These are phyloP conservation scores for Onchidella celtica DNA, from an alignment of 2,888 invertebrate genomes.

Conservation along the genomic window DNA sequence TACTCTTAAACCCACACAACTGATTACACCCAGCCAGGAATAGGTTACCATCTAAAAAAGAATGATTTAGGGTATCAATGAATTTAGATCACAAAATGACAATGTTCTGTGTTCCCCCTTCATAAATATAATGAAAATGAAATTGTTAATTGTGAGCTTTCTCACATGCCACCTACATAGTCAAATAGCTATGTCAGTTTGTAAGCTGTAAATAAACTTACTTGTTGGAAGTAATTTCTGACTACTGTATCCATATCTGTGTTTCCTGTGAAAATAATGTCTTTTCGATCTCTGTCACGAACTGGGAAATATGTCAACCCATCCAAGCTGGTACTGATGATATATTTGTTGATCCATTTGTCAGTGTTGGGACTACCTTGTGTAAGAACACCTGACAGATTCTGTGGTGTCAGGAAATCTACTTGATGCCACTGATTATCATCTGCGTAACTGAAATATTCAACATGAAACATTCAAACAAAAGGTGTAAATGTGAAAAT, in stretches of 20 bases:
- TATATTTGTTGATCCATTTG: slow-evolving; percentile 65
- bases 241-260: slow-evolving; percentile 51
- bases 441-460: slow-evolving; percentile 50
- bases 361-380: no score
- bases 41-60: no score
- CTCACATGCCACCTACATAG: slow-evolving; percentile 13
- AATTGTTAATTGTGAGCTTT: neutral
- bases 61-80: no score
- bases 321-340: slow-evolving; percentile 64
- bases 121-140: no score
- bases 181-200: no score
- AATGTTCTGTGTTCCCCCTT: no score
- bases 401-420: no score
- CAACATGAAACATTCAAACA: neutral
- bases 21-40: no score
- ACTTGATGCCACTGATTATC: slow-evolving; percentile 72
- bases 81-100: no score
- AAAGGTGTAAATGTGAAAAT: neutral
- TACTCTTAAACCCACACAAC: no score
- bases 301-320: slow-evolving; percentile 63
- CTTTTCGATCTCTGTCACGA: slow-evolving; percentile 52
- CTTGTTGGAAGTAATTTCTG: slow-evolving; percentile 42
- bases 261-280: slow-evolving; percentile 63
- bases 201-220: no score
- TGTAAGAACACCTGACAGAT: no score